Evolutionary conservation across 2,113 vertebrate genomes (phyloP).

Genomic region (Melanotaenia duboulayi): DNA sequence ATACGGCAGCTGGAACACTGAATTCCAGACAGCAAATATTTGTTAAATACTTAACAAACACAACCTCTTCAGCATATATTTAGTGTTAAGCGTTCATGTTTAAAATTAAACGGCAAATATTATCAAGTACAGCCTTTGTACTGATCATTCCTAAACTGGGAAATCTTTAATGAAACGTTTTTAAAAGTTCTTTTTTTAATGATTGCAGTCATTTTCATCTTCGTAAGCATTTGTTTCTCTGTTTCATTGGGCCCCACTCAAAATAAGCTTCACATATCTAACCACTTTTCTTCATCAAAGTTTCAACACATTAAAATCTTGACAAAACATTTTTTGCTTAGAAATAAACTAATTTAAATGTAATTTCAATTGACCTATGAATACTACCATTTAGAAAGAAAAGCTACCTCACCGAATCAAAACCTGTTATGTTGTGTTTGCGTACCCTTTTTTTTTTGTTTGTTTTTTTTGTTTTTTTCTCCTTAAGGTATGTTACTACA

Average conservation of each 20-base stretch:
- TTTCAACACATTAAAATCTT: background rate
- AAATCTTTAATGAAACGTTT: rapidly evolving
- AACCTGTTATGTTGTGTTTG: too few species aligned
- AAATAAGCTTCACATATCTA: background rate
- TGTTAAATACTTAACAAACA: too few species aligned
- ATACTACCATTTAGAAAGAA: slow-evolving; percentile 1
- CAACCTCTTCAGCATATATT: too few species aligned
- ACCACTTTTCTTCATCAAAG: background rate
- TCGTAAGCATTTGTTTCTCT: background rate
- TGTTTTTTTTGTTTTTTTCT: background rate
- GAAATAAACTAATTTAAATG: too few species aligned
- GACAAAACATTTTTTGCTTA: too few species aligned
- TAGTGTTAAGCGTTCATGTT: too few species aligned
- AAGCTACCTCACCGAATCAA: background rate
- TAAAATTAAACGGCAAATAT: too few species aligned
- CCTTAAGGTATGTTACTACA: background rate
- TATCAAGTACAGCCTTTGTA: background rate
- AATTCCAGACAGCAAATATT: too few species aligned
- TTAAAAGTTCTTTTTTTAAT: background rate
- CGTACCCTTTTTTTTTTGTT: background rate
- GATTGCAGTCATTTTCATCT: background rate
- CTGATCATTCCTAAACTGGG: slow-evolving; percentile 3
- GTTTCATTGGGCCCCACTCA: background rate
- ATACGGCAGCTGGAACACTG: too few species aligned
- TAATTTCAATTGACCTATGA: background rate